Conservation (phyloP, 2,797 vertebrate species). For the Epinephelus malabaricus region DNA sequence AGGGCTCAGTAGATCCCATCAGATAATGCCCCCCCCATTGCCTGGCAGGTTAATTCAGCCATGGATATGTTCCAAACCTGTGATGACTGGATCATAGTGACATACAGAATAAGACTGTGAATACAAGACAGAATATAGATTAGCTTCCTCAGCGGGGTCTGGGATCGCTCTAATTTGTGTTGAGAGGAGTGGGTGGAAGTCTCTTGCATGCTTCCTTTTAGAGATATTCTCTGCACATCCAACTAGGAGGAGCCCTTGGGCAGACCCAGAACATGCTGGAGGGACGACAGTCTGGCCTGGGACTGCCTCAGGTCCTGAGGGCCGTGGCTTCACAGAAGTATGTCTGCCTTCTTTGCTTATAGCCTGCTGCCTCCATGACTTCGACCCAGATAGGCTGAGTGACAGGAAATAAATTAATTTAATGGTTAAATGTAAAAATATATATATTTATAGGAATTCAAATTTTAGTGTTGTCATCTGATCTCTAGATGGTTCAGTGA, state of each 20-base stretch:
- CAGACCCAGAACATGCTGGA: constrained; percentile 13
- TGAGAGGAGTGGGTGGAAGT: no score
- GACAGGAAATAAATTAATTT: not conserved
- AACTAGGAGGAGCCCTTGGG: constrained; percentile 20
- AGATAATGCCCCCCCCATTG: not conserved
- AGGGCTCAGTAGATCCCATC: no score
- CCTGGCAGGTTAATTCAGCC: not conserved
- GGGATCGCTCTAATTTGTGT: no score
- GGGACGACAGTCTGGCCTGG: constrained; percentile 32
- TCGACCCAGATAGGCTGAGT: not conserved
- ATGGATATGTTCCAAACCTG: not conserved
- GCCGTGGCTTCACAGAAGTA: not conserved
- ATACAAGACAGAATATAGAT: no score
- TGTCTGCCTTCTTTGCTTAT: constrained; percentile 3
- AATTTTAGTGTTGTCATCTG: not conserved
- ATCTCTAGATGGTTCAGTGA: not conserved
- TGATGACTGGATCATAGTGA: not conserved
- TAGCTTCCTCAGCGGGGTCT: no score
- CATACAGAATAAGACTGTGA: no score
- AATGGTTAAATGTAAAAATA: not conserved
- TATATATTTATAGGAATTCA: not conserved
- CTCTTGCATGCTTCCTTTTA: not conserved
- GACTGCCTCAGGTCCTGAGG: constrained; percentile 2
- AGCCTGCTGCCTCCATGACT: not conserved
- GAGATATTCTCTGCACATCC: constrained; percentile 7